A percentile compares a stretch with the other conserved stretches of the same genome.
phyloP scores from a whole-genome alignment of 2,888 invertebrate genomes.

The Thera obeliscata region DNA sequence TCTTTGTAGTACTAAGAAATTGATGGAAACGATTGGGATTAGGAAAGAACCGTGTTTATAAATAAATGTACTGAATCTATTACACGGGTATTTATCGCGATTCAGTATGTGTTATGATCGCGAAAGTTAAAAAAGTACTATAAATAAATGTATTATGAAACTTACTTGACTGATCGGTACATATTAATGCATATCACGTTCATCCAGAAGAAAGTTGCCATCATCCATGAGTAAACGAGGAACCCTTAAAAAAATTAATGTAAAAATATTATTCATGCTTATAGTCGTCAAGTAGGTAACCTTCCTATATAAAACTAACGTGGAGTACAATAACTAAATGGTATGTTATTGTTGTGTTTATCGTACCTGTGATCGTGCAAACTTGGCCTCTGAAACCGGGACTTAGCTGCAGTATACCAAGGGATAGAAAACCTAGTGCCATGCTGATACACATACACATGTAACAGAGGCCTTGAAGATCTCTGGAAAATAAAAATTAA shows the following conservation, averaged over 20 bases:
- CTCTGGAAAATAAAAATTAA: constrained; percentile 60
- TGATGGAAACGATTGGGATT: too few species aligned
- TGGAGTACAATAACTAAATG: too few species aligned
- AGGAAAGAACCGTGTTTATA: constrained; percentile 8
- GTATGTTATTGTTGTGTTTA: neutral
- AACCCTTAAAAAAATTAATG: constrained; percentile 70
- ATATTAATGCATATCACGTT: constrained; percentile 88
- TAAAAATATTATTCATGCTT: neutral
- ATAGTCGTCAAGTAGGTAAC: neutral
- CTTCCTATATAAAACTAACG: neutral
- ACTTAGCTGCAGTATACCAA: constrained; percentile 84
- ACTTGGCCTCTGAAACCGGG: constrained; percentile 60
- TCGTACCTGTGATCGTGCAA: constrained; percentile 83
- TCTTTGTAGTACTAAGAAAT: constrained; percentile 1
- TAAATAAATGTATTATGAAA: constrained; percentile 40
- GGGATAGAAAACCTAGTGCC: constrained; percentile 82
- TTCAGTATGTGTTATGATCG: too few species aligned
- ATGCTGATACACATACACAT: constrained; percentile 86
- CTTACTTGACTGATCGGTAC: constrained; percentile 87
- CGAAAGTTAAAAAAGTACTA: too few species aligned
- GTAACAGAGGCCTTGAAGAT: constrained; percentile 87
- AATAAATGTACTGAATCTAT: too few species aligned
- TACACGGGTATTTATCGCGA: too few species aligned
- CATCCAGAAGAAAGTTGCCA: constrained; percentile 90
- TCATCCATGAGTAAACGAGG: constrained; percentile 85